phyloP scores from a whole-genome alignment of 2,797 vertebrate genomes.

The Sebastolobus alascanus region DNA sequence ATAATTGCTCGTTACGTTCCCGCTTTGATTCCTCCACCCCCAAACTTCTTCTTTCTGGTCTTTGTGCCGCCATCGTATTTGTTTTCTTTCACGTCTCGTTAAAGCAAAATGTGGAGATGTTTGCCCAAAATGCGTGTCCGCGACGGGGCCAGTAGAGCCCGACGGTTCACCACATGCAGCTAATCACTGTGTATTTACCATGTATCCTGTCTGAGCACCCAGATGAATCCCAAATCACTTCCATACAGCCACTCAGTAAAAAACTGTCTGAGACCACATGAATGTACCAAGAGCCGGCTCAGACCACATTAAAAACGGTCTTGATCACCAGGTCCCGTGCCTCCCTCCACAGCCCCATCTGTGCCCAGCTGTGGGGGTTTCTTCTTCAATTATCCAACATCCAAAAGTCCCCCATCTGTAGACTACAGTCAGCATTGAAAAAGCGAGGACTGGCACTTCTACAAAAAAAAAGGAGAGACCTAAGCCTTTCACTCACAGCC shows the following conservation, averaged over 20 bases:
- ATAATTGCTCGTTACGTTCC: constrained; percentile 60
- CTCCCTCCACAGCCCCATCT: constrained; percentile 58
- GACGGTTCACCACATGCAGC: constrained; percentile 72
- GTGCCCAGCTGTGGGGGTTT: constrained; percentile 62
- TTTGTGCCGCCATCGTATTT: constrained; percentile 28
- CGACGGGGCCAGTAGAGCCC: constrained; percentile 55
- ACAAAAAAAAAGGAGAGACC: constrained; percentile 29
- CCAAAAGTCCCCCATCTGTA: constrained; percentile 56
- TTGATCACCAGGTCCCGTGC: constrained; percentile 70
- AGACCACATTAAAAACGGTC: constrained; percentile 74
- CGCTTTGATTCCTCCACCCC: not conserved
- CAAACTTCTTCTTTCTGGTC: not conserved
- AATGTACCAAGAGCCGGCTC: constrained; percentile 53
- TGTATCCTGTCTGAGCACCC: constrained; percentile 80
- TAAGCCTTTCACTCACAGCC: constrained; percentile 47
- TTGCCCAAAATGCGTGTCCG: constrained; percentile 55
- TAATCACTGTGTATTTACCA: constrained; percentile 79
- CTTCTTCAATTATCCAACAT: constrained; percentile 54
- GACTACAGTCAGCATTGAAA: constrained; percentile 48
- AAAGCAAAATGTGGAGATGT: constrained; percentile 66
- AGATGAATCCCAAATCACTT: constrained; percentile 81
- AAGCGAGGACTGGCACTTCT: not conserved
- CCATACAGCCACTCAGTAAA: constrained; percentile 73
- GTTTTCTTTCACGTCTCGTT: constrained; percentile 69
- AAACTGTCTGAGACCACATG: constrained; percentile 71